Evolutionary conservation across 2,113 vertebrate species (phyloP), one percentile per base, ranked within the genome.

Genomic region (Terrapene triunguis): DNA sequence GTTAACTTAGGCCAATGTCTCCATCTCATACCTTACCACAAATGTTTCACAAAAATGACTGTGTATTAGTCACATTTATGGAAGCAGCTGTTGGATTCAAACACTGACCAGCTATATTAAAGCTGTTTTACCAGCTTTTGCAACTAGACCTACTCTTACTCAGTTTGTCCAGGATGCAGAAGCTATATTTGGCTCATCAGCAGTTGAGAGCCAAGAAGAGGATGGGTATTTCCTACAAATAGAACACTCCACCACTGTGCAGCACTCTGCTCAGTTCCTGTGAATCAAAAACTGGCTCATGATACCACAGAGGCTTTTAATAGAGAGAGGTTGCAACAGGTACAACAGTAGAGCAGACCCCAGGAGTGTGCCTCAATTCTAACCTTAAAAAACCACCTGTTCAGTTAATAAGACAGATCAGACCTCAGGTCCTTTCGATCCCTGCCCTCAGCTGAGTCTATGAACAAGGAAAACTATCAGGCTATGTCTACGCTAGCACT

Each of bases 311-410:
- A 55, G 93, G 78, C 32, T 53, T 14, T 9, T 47, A 32, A 65
- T 84, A 51, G 29, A 65, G n/a, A 44, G 2, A 0, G 0, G 84
- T 17, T 82, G 83, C 3, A 82, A 65, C 1, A 72, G 51, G 0
- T 0, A 47, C 25, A 47, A 4, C 0, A 81, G 29, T 32, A 54
- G 42, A 24, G 44, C 54, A 5, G 51, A 13, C 14, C 1, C 55
- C 4, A 32, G 8, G 14, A 27, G 8, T 8, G 69, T 14, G 4
- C 76, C 24, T 62, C 72, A 29, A 1, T 16, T 7, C 42, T 69
- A 88, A 76, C 2, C 55, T 78, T 42, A 8, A 1, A 8, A n/a
- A 2, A 4, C 0, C 3, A 1, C 1, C 29, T 4, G 1, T 0
- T 8, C 2, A 80, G 42, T 6, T 16, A 65, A 79, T 50, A 21